phyloP scores from a whole-genome alignment of 2,797 vertebrate species.

The Stomatorhinus walkeri region DNA sequence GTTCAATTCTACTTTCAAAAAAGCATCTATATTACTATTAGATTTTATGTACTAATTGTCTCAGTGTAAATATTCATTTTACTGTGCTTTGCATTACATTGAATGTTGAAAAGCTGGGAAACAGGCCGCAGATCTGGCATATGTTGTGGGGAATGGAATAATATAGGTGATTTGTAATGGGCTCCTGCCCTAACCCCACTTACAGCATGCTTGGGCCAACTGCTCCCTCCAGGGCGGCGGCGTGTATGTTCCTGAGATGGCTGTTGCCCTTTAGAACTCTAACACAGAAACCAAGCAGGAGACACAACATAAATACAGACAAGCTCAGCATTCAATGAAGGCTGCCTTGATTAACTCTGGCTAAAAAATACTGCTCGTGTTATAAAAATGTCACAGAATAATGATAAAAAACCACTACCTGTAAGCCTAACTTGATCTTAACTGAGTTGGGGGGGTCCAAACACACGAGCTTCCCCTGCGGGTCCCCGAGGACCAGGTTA shows the following conservation, averaged over 20 bases:
- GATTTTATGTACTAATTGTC: background rate
- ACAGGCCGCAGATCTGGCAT: background rate
- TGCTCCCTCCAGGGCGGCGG: slow-evolving; percentile 71
- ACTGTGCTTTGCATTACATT: background rate
- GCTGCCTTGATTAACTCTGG: background rate
- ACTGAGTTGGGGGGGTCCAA: background rate
- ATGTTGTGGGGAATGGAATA: background rate
- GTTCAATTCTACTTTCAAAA: background rate
- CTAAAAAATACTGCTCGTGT: background rate
- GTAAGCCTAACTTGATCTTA: background rate
- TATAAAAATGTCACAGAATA: slow-evolving; percentile 12
- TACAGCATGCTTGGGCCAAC: slow-evolving; percentile 73
- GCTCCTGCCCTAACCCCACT: slow-evolving; percentile 42
- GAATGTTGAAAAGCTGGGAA: background rate
- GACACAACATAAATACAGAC: background rate
- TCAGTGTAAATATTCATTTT: background rate
- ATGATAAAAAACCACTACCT: background rate
- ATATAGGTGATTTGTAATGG: background rate
- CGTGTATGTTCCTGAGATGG: slow-evolving; percentile 66
- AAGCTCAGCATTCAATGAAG: background rate
- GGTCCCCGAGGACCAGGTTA: background rate
- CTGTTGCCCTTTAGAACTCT: slow-evolving; percentile 77
- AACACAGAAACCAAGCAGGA: background rate
- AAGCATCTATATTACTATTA: background rate
- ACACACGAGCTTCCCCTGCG: background rate